Evolutionary conservation across 92 coral and sea anemone species (phyloP).

Genomic region (Porites cylindrica): DNA sequence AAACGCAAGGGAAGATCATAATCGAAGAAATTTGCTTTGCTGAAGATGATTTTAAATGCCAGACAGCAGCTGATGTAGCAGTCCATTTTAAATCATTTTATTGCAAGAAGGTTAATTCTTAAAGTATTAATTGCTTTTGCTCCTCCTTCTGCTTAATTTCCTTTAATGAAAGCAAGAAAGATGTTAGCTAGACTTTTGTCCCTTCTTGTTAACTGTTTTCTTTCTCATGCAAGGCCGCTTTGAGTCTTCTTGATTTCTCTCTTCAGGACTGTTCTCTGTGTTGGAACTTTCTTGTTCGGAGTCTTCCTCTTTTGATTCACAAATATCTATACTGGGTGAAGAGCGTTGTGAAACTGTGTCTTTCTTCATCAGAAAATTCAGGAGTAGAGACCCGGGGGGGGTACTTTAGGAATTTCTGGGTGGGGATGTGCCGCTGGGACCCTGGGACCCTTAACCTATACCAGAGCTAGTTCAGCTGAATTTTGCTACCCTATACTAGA

Average conservation of each 20-base stretch:
- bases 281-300: background rate
- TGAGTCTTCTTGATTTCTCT: background rate
- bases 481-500: no score
- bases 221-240: background rate
- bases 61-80: background rate
- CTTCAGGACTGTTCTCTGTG: background rate
- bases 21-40: no score
- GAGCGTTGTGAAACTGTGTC: background rate
- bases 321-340: background rate
- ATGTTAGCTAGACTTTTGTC: background rate
- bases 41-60: no score
- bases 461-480: no score
- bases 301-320: background rate
- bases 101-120: background rate
- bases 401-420: no score
- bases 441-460: no score
- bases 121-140: background rate
- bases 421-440: no score
- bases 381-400: no score
- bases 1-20: no score
- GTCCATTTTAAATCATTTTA: background rate
- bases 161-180: no score
- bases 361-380: background rate
- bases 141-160: no score
- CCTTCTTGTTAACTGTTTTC: background rate